Base-by-base conservation (phyloP, 2,797 vertebrate species). In the Alectoris magna region DNA sequence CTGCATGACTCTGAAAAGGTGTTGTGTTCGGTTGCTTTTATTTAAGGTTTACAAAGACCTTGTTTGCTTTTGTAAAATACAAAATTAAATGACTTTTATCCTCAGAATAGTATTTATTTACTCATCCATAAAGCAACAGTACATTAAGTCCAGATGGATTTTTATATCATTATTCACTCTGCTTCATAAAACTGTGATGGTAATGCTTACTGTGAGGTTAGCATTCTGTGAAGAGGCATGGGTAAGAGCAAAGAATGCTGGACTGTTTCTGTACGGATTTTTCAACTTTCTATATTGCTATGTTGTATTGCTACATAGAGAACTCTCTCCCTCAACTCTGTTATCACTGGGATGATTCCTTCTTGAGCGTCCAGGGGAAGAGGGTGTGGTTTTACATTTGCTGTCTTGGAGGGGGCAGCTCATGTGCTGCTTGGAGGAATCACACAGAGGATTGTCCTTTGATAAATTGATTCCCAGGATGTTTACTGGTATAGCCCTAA, bases 221-320 rank as follows among this genome's bases (percentile, higher is more conserved):
- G 11, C 41, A 63, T 85, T 64, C 62, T 64, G 29, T 64, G 44
- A 38, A 24, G 17, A 12, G 27, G 7, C 43, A 7, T 7, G 27
- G 9, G 6, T 29, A 16, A 21, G 6, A 9, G 7, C 9, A 2
- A 29, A 10, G 34, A 56, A 78, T 4, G 2, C 4, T 22, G 6
- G 9, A 51, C 49, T 51, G 49, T 51, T 27, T 15, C 49, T 27
- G 24, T 51, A 51, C 14, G 26, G 26, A 27, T 27, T 51, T 51
- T 27, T 51, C 26, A 9, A 15, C 49, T 51, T 51, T 26, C 49
- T 27, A 23, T 49, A 49, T 24, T 12, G 13, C 23, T 49, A 49
- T 4, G 48, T 49, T 8, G 12, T 49, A 24, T 48, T 48, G 46
- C 46, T 48, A 48, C 22, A 48, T 48, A 48, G 22, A 23, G 12